phyloP scores from a whole-genome alignment of 2,113 vertebrate genomes.

The Sorex araneus region DNA sequence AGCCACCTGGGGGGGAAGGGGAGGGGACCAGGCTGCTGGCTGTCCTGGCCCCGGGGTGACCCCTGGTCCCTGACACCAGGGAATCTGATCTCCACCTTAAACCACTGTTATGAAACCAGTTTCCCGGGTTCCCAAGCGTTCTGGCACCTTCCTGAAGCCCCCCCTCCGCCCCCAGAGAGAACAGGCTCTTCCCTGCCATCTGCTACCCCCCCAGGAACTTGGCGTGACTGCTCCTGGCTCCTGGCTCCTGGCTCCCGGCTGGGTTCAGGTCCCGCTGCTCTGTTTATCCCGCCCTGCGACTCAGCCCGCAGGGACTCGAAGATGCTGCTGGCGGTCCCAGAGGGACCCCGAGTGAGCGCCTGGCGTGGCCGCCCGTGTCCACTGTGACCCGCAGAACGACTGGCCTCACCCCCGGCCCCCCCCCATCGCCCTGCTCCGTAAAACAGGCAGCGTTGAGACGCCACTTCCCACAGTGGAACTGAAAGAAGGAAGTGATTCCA shows the following conservation, averaged over 20 bases:
- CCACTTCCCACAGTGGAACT: background rate
- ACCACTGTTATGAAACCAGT: background rate
- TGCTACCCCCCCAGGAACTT: background rate
- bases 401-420: background rate
- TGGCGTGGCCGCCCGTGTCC: background rate
- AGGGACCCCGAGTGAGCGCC: background rate
- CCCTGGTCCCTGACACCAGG: background rate
- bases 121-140: conserved; percentile 46
- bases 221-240: background rate
- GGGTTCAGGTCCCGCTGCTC: conserved; percentile 1
- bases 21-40: background rate
- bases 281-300: background rate
- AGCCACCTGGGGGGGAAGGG: background rate
- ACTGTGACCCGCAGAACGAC: background rate
- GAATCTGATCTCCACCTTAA: background rate
- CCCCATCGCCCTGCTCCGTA: conserved; percentile 25
- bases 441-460: background rate
- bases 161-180: background rate
- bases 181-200: conserved; percentile 46
- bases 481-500: background rate
- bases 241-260: no score
- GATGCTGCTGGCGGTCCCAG: conserved; percentile 15
- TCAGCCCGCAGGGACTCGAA: background rate
- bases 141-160: conserved; percentile 45
- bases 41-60: background rate